Percentiles rank a stretch among this genome's conserved stretches.
Conservation (phyloP, 2,888 invertebrate genomes). For the Ornithoptera priamus region DNA sequence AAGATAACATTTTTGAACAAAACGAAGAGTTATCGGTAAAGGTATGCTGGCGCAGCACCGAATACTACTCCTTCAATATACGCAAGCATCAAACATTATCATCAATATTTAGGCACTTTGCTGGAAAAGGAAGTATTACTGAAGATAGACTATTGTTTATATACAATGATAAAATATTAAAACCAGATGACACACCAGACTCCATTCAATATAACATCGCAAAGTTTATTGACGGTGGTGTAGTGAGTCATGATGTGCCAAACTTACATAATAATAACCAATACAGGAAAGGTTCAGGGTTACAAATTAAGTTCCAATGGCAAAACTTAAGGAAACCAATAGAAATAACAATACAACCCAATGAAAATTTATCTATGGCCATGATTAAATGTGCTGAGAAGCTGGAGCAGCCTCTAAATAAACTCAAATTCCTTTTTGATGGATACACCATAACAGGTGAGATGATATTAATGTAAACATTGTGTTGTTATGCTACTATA, state of each 20-base stretch:
- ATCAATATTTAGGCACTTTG: slow-evolving; percentile 63
- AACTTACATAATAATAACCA: slow-evolving; percentile 37
- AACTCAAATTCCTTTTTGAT: slow-evolving; percentile 75
- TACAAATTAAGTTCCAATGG: slow-evolving; percentile 70
- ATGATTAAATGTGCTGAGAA: slow-evolving; percentile 74
- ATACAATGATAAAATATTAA: slow-evolving; percentile 61
- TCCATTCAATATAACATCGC: slow-evolving; percentile 62
- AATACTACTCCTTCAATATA: slow-evolving; percentile 62
- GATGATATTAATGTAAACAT: neutral
- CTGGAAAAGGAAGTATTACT: slow-evolving; percentile 52
- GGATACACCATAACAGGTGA: slow-evolving; percentile 69
- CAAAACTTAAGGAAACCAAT: slow-evolving; percentile 64
- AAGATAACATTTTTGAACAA: slow-evolving; percentile 48
- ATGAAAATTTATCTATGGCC: slow-evolving; percentile 57
- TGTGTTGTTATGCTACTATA: no score
- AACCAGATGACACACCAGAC: slow-evolving; percentile 64
- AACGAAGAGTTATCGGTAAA: slow-evolving; percentile 71
- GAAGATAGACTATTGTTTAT: slow-evolving; percentile 60
- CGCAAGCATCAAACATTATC: slow-evolving; percentile 63
- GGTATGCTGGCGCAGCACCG: slow-evolving; percentile 68
- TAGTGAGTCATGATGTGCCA: slow-evolving; percentile 51
- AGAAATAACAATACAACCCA: slow-evolving; percentile 45
- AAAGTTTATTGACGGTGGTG: slow-evolving; percentile 72
- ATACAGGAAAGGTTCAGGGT: slow-evolving; percentile 38
- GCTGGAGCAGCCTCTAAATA: slow-evolving; percentile 57